Evolutionary conservation across 1,140 invertebrate species (phyloP).

Genomic region (Sycophila sp.): DNA sequence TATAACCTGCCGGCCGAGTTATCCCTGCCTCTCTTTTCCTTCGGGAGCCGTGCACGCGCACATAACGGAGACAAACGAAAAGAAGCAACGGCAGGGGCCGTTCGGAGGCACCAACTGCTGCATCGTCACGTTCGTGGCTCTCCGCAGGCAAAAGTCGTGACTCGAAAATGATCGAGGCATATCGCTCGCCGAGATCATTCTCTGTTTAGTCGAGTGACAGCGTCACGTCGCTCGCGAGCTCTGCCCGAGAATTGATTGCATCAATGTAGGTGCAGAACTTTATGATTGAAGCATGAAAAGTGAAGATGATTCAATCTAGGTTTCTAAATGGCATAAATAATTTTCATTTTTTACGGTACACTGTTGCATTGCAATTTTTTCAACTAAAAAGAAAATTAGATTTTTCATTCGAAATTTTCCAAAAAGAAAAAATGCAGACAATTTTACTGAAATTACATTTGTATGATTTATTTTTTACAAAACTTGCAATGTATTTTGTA

Average conservation of each 20-base stretch:
- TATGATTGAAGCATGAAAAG: no score
- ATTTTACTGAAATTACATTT: no score
- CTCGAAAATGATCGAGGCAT: conserved; percentile 31
- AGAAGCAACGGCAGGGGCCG: conserved; percentile 2
- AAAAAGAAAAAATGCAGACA: no score
- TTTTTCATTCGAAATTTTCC: no score
- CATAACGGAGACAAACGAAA: conserved; percentile 11
- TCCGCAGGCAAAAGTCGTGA: conserved; percentile 28
- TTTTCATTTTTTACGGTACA: no score
- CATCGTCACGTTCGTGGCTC: conserved; percentile 12
- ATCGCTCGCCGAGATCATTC: conserved; percentile 21
- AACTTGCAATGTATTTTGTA: not conserved
- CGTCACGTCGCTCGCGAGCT: not conserved
- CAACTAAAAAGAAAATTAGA: no score
- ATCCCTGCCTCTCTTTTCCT: not conserved
- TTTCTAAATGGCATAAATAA: no score
- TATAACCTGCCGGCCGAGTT: conserved; percentile 20
- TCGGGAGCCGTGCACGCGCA: not conserved
- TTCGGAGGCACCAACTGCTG: conserved; percentile 14
- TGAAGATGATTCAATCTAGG: no score
- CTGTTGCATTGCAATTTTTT: no score
- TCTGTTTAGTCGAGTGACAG: conserved; percentile 24
- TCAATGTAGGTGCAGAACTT: no score
- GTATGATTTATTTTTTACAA: no score
- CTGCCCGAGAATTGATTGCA: no score